Percentiles rank a stretch among this genome's conserved stretches.
Evolutionary conservation across 2,113 vertebrate genomes (phyloP).

Genomic region (Bombycilla garrulus): DNA sequence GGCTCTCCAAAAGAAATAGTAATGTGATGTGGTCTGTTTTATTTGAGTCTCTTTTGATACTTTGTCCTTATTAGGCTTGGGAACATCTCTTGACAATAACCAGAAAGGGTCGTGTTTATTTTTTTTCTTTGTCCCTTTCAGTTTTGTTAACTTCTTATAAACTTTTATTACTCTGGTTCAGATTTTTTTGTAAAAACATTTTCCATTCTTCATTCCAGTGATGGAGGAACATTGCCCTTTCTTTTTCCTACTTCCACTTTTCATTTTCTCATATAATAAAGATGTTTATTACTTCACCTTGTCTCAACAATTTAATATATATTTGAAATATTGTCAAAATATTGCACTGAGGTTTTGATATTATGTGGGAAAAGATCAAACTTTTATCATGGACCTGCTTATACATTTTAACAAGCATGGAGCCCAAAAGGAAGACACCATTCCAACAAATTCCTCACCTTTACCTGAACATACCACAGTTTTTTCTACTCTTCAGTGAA

Average conservation of each 20-base stretch:
- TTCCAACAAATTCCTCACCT: background rate
- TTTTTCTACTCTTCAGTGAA: background rate
- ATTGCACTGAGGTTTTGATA: background rate
- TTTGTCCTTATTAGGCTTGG: conserved; percentile 51
- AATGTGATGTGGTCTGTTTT: background rate
- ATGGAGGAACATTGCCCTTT: background rate
- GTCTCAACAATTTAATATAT: background rate
- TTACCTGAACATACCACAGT: background rate
- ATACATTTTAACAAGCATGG: background rate
- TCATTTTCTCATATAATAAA: background rate
- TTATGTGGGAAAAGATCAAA: background rate
- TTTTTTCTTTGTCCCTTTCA: background rate
- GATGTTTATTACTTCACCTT: background rate
- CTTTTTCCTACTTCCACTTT: background rate
- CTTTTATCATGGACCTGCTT: background rate
- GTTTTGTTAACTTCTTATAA: conserved; percentile 15
- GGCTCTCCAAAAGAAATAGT: conserved; percentile 25
- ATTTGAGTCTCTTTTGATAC: conserved; percentile 31
- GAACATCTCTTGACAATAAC: conserved; percentile 35
- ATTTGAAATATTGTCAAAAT: background rate
- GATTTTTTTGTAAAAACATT: background rate
- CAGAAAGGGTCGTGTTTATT: conserved; percentile 2
- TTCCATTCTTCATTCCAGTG: background rate
- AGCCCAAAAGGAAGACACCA: background rate
- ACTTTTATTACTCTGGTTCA: background rate